phyloP scores from a whole-genome alignment of 1,140 invertebrate species.

The Pseudomyrmex gracilis region DNA sequence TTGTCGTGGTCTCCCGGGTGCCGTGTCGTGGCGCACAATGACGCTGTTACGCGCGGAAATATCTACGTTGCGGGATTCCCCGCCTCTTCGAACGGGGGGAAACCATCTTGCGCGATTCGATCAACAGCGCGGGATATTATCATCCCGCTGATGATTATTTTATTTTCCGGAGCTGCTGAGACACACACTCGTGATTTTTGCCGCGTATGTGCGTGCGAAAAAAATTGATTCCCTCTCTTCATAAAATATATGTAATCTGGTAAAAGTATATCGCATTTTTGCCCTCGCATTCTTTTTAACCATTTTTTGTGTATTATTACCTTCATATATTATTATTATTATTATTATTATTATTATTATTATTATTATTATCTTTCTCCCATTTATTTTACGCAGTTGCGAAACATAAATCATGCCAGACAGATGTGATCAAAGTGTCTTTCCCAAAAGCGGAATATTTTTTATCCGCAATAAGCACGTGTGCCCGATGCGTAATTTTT shows the following conservation, averaged over 20 bases:
- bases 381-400: too few species aligned
- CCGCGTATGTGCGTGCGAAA: background rate
- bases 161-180: background rate
- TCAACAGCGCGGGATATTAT: background rate
- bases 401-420: too few species aligned
- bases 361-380: too few species aligned
- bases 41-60: slow-evolving; percentile 57
- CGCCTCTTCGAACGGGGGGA: background rate
- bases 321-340: background rate
- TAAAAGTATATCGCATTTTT: background rate
- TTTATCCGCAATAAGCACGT: too few species aligned
- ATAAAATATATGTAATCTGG: background rate
- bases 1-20: slow-evolving; percentile 65
- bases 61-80: slow-evolving; percentile 50
- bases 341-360: too few species aligned
- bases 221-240: background rate
- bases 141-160: too few species aligned
- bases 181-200: too few species aligned
- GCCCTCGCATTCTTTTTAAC: background rate
- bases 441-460: too few species aligned
- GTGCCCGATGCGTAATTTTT: too few species aligned
- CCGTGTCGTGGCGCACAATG: slow-evolving; percentile 63
- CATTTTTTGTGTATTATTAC: background rate
- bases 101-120: slow-evolving; percentile 6
- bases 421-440: too few species aligned